Base-by-base conservation (phyloP, 2,113 vertebrate species). In the Phrynocephalus versicolor region DNA sequence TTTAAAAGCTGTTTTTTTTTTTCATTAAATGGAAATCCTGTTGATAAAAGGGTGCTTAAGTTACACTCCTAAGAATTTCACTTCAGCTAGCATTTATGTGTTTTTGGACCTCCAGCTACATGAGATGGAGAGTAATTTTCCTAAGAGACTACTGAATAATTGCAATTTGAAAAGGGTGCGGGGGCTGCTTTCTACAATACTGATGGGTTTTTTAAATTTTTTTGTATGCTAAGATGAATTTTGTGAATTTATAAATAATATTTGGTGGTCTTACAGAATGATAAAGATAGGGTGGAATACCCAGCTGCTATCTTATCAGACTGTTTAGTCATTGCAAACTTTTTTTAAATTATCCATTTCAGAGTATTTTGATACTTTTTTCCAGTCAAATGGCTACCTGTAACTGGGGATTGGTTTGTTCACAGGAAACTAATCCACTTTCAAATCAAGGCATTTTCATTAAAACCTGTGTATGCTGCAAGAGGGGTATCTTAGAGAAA, bases 241-340 rank as follows among this genome's bases (percentile, higher is more conserved):
- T 91, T 75, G 62, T 93, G 88, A 62, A 45, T 93, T 93, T 91
- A 81, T 91, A 93, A 92, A 91, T 81, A 58, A 14, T 85, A 25
- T 85, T 93, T 87, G 86, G 83, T 89, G 88, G 92, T 91, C 3
- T 39, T 88, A 92, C 3, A 30, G 85, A n/a, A 27, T 88, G 57
- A 88, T 92, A 78, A 51, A 88, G 77, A 79, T 71, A 85, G 33
- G 60, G 51, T 92, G 87, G 64, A 87, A 85, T 88, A 83, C 88
- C 81, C 87, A 90, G 84, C 87, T 88, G 78, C 85, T 89, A n/a
- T 90, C 87, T 89, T 92, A 91, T 82, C 60, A 57, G 84, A 84
- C 25, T 89, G 67, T 88, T 92, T 45, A 85, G 71, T 79, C 71
- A 91, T 86, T 89, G 0, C 58, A 71, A 81, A 88, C 79, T 21